A percentile compares a stretch with the other conserved stretches of the same genome.
These are phyloP conservation scores for Burhinus oedicnemus DNA, from an alignment of 2,113 vertebrate genomes.

Conservation along the genomic window DNA sequence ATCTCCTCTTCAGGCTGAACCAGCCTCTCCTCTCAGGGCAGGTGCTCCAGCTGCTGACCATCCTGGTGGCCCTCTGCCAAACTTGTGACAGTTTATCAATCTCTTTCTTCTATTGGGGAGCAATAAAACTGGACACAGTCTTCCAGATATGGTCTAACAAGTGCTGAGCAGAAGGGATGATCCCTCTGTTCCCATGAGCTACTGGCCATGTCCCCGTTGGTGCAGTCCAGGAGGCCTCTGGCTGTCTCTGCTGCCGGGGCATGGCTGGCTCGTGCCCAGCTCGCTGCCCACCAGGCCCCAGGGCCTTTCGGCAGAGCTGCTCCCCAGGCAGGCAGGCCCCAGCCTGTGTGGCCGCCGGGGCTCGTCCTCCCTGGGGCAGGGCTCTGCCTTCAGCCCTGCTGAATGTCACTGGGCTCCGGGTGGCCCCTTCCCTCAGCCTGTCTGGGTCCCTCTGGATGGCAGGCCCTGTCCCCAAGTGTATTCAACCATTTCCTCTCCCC, in stretches of 20 bases:
- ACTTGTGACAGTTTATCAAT: neutral
- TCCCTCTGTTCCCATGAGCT: fast-evolving
- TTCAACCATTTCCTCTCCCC: neutral
- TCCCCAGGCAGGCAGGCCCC: no score
- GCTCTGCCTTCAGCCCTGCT: neutral
- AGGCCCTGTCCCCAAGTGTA: neutral
- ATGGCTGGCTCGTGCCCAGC: neutral
- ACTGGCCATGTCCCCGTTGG: fast-evolving
- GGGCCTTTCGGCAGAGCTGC: no score
- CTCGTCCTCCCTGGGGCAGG: neutral
- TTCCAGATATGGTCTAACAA: neutral
- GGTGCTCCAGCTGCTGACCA: neutral
- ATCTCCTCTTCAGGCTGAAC: neutral
- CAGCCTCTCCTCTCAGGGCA: neutral
- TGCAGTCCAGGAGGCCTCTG: fast-evolving
- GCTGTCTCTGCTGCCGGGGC: neutral
- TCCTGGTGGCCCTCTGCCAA: neutral
- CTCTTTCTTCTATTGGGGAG: neutral
- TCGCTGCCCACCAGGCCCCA: no score
- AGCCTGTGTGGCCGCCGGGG: no score
- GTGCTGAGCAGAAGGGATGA: neutral
- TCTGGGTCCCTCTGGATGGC: neutral
- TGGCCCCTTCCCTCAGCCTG: neutral
- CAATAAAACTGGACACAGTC: neutral
- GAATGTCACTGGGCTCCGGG: no score